Base-by-base conservation (phyloP, 2,888 invertebrate species). In the Alentia gelatinosa region DNA sequence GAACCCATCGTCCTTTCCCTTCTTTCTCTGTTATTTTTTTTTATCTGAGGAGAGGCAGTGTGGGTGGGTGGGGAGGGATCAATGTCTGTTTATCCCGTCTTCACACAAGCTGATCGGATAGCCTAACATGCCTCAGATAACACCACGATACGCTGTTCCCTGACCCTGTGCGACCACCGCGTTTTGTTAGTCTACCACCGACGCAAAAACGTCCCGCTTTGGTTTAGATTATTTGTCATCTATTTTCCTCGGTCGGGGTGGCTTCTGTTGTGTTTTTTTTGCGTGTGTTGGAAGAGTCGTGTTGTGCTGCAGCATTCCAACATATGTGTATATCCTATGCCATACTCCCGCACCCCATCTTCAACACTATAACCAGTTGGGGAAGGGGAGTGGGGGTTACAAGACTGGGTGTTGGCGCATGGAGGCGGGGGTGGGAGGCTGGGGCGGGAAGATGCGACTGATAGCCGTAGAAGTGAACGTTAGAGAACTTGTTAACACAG, bases 171-270 rank as follows among this genome's bases (percentile, higher is more conserved):
- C 83, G 4, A 83, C 83, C 83, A 83, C 39, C 83, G 4, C 39
- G n/a, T 83, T 83, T 39, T 83, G 83, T 83, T 83, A 83, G 37
- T 35, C 39, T 83, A 30, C 33, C 83, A 83, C 83, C 83, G 12
- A 30, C 7, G 39, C 35, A 83, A 83, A 83, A 68, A 39, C 35
- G 37, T 9, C 23, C 1, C 30, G 37, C 37, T 35, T 26, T 26
- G 30, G 83, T 83, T 83, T 83, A 83, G 35, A 83, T 83, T 83
- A 83, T 83, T 83, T 83, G 83, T 83, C 83, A 83, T 37, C 83
- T 83, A 83, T 83, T 83, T 83, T 40, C 40, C 83, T 37, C 40
- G 5, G 23, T 42, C 47, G 47, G 47, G 19, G 56, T 56, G 56
- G 56, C 56, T 56, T 56, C 56, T 56, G 9, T 15, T 42, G 5